Evolutionary conservation across 2,888 invertebrate genomes (phyloP), one percentile per base, ranked within the genome.

Genomic region (Orgyia antiqua): DNA sequence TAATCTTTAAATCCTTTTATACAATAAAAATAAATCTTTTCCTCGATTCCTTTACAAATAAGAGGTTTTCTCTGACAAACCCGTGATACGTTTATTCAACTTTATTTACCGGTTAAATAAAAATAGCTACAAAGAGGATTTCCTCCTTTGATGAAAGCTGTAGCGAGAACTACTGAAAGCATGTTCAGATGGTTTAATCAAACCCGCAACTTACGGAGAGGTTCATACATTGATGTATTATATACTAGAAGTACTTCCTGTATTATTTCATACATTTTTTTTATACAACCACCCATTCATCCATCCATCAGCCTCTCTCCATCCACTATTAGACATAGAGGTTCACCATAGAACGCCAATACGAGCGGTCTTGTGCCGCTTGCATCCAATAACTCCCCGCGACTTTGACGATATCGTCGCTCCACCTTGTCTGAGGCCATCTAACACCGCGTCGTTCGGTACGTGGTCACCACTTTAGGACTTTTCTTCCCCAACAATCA

Each of bases 101-200:
- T 45, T 46, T 39, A 39, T 52, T 35, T 30, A 26, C 20, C 23
- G 38, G 37, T 41, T 41, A 39, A 42, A 39, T 41, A 45, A 49
- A 51, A 53, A 50, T 53, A 36, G 24, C 31, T 10, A 28, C 10
- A 19, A 23, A 35, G 29, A 4, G 28, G 42, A 42, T 50, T 50
- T 40, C 41, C 31, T 31, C 31, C 51, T 53, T 51, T 50, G 51
- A 45, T 42, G 40, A 37, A 40, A 39, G 24, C 25, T 24, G 19
- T 11, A 38, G 32, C 19, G 31, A 33, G 31, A 42, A 44, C 50
- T 45, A 44, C 39, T 25, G 27, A 18, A 33, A 30, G 42, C 39
- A 38, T 56, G 41, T 52, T 46, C 47, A 35, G 27, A 24, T 20
- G 43, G 42, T 56, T 54, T 56, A 53, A 54, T 54, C 47, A 56